A percentile compares a stretch with the other conserved stretches of the same genome.
Evolutionary conservation across 1,140 invertebrate species (phyloP).

Genomic region (Laupala kohalensis): DNA sequence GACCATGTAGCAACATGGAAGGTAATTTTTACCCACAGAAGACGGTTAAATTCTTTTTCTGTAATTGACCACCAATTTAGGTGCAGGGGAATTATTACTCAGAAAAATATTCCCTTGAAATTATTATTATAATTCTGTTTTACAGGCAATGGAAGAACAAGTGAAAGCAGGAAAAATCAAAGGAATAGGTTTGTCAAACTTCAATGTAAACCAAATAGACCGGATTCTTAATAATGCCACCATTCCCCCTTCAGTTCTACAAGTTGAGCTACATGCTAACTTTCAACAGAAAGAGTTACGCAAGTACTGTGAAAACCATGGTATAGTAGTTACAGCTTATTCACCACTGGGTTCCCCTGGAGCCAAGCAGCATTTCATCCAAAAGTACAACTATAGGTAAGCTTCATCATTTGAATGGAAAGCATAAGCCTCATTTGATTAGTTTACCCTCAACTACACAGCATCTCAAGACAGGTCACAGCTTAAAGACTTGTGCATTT

Average conservation of each 20-base stretch:
- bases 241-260: conserved; percentile 9
- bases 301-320: conserved; percentile 26
- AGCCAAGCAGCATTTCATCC: conserved; percentile 33
- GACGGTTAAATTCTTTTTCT: no score
- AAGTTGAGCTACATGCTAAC: conserved; percentile 36
- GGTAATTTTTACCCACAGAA: no score
- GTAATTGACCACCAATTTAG: no score
- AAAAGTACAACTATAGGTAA: conserved; percentile 35
- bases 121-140: no score
- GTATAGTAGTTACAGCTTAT: conserved; percentile 33
- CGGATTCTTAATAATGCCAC: conserved; percentile 1
- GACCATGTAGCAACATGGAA: conserved; percentile 33
- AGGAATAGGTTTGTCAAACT: conserved; percentile 23
- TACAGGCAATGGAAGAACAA: conserved; percentile 34
- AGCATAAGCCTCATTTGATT: no score
- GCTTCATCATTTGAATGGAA: no score
- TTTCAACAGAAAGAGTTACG: conserved; percentile 31
- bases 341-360: conserved; percentile 33
- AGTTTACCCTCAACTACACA: no score
- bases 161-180: conserved; percentile 31
- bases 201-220: conserved; percentile 17
- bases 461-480: no score
- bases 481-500: no score
- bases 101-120: no score
- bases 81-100: no score